These are phyloP conservation scores for Caligus rogercresseyi DNA, from an alignment of 1,140 invertebrate genomes.

Conservation along the genomic window DNA sequence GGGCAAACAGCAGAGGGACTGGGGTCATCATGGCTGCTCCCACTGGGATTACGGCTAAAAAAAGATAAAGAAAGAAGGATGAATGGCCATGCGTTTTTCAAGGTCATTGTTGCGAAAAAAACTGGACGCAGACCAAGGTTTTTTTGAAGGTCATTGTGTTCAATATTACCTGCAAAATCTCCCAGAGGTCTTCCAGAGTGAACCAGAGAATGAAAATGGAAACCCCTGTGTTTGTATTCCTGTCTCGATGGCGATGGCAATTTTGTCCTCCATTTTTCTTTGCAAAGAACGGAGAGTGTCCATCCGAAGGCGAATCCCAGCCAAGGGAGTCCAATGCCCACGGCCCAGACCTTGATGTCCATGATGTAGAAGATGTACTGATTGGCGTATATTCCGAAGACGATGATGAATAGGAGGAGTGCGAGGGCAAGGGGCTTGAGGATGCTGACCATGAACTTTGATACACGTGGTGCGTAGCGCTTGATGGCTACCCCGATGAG, in stretches of 20 bases:
- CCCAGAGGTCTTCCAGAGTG: conserved; percentile 32
- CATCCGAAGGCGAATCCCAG: conserved; percentile 15
- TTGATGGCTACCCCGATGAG: conserved; percentile 28
- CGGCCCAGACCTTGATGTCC: conserved; percentile 47
- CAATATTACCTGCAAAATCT: conserved; percentile 28
- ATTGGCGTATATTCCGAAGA: conserved; percentile 81
- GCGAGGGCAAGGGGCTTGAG: conserved; percentile 66
- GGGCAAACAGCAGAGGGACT: conserved; percentile 44
- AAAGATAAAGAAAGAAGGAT: conserved; percentile 22
- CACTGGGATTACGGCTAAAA: conserved; percentile 53
- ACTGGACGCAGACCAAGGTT: not conserved
- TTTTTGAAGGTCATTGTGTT: not conserved
- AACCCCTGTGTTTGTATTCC: conserved; percentile 92
- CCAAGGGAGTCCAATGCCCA: conserved; percentile 17
- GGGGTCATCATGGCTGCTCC: conserved; percentile 83
- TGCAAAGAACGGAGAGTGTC: not conserved
- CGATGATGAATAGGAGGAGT: conserved; percentile 58
- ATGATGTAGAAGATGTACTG: conserved; percentile 76
- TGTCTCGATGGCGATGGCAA: conserved; percentile 79
- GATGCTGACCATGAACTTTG: conserved; percentile 50
- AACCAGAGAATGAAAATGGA: conserved; percentile 56
- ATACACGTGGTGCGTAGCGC: conserved; percentile 40
- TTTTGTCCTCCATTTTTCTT: conserved; percentile 44
- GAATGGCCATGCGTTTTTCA: not conserved
- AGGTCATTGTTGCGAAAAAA: not conserved